Base-by-base conservation (phyloP, 2,888 invertebrate species). In the Pteria penguin region DNA sequence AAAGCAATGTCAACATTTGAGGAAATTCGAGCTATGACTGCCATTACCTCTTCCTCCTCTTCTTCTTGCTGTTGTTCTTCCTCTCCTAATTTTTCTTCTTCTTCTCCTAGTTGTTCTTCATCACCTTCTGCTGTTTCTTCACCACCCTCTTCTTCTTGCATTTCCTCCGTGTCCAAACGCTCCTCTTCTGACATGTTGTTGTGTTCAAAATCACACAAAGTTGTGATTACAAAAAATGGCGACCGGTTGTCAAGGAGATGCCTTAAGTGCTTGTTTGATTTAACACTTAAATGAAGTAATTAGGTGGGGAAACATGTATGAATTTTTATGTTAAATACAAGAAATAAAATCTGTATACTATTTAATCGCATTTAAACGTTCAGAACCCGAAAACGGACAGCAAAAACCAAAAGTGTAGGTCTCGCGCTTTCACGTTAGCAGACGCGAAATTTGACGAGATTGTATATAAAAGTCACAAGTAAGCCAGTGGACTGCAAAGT, bases 181-280 rank as follows among this genome's bases (percentile, higher is more conserved):
- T 58, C 33, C 63, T 32, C 27, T 24, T 45, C 45, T 45, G 45
- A 8, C 45, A 45, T 45, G 8, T 45, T 45, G 8, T 14, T 29
- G 11, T 26, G 27, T 14, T 45, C 60, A 27, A 60, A 60, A 63
- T 29, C 63, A 32, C 33, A 36, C 27, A 73, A 69, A 63, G 76
- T 77, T 81, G 82, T 84, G 82, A 80, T 85, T 85, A 82, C 82
- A 82, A 85, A 85, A 82, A 72, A 83, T 85, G 85, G 85, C 82
- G 82, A 83, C 82, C 76, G 22, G 85, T 85, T 85, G 81, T 82
- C 82, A 82, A 60, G 82, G 83, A 72, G 78, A 85, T 79, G 68
- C 65, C 73, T 73, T 73, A 54, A 27, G 61, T 27, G 55, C 60
- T 33, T 26, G 5, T 60, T 27, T 27, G 4, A 45, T 45, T 45